A percentile compares a stretch with the other conserved stretches of the same genome.
These are phyloP conservation scores for Diorhabda carinulata DNA, from an alignment of 1,140 invertebrate species.

Conservation along the genomic window DNA sequence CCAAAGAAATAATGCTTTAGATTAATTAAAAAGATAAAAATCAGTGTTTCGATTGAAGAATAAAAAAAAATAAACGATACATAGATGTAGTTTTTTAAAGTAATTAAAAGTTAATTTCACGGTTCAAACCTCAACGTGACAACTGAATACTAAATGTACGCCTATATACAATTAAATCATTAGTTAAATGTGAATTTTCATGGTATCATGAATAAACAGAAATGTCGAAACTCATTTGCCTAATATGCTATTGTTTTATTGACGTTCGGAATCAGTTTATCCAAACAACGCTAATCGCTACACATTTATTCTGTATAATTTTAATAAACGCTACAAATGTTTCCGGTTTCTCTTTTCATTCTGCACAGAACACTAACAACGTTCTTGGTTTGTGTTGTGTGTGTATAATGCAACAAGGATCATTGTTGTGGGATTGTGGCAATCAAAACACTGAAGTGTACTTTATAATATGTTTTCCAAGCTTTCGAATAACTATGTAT, in stretches of 20 bases:
- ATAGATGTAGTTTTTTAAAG: slow-evolving; percentile 15
- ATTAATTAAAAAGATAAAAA: slow-evolving; percentile 9
- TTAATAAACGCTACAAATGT: neutral
- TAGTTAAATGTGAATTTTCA: slow-evolving; percentile 27
- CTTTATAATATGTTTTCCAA: no score
- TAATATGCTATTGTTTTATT: slow-evolving; percentile 18
- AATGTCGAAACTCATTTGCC: slow-evolving; percentile 20
- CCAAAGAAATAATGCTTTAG: neutral
- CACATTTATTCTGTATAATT: neutral
- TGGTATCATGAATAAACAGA: slow-evolving; percentile 6
- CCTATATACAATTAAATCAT: slow-evolving; percentile 25
- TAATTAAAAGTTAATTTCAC: slow-evolving; percentile 35
- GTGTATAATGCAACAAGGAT: no score
- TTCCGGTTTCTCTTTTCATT: no score
- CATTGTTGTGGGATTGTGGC: no score
- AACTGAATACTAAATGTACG: slow-evolving; percentile 15
- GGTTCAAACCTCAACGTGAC: slow-evolving; percentile 18
- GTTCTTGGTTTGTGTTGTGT: no score
- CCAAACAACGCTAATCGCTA: neutral
- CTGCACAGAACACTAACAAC: no score
- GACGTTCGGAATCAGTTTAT: slow-evolving; percentile 13
- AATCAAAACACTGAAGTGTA: no score
- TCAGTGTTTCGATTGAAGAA: slow-evolving; percentile 3
- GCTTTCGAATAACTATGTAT: no score
- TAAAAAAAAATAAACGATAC: neutral